Percentiles rank a stretch among this genome's conserved stretches.
Conservation (phyloP, 1,140 invertebrate genomes). For the Euglossa dilemma region DNA sequence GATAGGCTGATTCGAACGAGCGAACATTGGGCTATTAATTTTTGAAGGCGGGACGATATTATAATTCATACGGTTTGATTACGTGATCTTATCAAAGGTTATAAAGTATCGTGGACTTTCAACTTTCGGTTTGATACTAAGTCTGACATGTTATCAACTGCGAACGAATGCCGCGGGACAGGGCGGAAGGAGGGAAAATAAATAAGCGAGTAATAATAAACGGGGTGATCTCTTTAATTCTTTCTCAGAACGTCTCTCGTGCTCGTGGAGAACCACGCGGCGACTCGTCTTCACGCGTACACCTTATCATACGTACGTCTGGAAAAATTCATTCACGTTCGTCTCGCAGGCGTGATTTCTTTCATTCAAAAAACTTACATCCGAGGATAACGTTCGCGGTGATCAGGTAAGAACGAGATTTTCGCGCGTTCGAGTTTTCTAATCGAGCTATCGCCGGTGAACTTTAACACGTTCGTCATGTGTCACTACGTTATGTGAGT, state of each 20-base stretch:
- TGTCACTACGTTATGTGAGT: too few relatives aligned
- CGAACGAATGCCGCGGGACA: not conserved
- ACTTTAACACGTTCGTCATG: not conserved
- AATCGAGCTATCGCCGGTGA: not conserved
- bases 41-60: not conserved
- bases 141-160: not conserved
- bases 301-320: not conserved
- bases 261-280: constrained; percentile 7
- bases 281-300: not conserved
- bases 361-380: constrained; percentile 7
- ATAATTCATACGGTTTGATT: constrained; percentile 3
- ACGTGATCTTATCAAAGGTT: constrained; percentile 6
- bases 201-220: constrained; percentile 20
- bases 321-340: constrained; percentile 16
- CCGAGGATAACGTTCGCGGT: not conserved
- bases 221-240: constrained; percentile 22
- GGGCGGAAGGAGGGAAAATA: constrained; percentile 36
- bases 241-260: constrained; percentile 20
- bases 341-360: not conserved
- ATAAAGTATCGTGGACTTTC: constrained; percentile 44
- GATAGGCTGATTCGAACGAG: too few relatives aligned
- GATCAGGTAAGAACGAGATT: constrained; percentile 22
- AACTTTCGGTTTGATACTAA: constrained; percentile 16
- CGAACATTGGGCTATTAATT: not conserved
- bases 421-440: too few relatives aligned